Base-by-base conservation (phyloP, 2,888 invertebrate species). In the Sinopyrophorus schimmeli region DNA sequence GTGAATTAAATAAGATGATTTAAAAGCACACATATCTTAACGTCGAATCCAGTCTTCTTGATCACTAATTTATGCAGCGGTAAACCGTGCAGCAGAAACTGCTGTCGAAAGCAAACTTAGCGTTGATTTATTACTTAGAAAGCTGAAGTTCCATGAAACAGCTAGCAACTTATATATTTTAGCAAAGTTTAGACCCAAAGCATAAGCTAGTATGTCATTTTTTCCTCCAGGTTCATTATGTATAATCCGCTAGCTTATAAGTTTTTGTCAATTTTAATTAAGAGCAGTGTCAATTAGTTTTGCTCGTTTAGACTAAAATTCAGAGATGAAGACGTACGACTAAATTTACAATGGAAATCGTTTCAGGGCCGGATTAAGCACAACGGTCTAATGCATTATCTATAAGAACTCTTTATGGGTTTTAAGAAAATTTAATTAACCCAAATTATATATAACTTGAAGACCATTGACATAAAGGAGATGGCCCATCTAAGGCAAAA, bases 51-150 rank as follows among this genome's bases (percentile, higher is more conserved):
- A 52, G 47, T 47, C 47, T 47, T 41, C 47, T 52, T 43, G 52
- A 47, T 52, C 52, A 52, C 52, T 52, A 52, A 52, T 52, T 52
- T 52, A 52, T 52, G 47, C 52, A 52, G 52, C 38, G 52, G 47
- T 52, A 52, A 52, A 52, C 52, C 52, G 47, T 52, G 52, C 52
- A 52, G 47, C 47, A 47, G 52, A 52, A 51, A 52, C 52, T 52
- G 52, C 52, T 52, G 52, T 52, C 52, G 52, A 52, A 52, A 52
- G 52, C 52, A 52, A 52, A 52, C 52, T 52, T 47, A 47, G 43
- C 37, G 39, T 52, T 52, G 52, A 52, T 52, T 52, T 52, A 52
- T 52, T 52, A 40, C 52, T 47, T 47, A 28, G 34, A n/a, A 52
- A 47, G 47, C 39, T 52, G 47, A 52, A 52, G 47, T 52, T 52